phyloP scores from a whole-genome alignment of 2,797 vertebrate genomes.

The Neosilurus hyrtlii region DNA sequence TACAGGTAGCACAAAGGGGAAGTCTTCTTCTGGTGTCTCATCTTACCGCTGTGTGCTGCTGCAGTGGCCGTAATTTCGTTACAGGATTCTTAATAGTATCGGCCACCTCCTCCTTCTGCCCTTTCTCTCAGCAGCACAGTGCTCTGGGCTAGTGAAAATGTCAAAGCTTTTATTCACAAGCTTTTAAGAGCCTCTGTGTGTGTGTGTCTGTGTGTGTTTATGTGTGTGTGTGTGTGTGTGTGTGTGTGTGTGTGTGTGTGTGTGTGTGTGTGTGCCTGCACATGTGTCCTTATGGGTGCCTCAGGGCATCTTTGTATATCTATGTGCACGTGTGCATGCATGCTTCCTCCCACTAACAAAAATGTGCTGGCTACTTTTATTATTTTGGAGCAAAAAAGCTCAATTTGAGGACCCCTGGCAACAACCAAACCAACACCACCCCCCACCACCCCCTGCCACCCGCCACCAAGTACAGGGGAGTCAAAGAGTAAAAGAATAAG shows the following conservation, averaged over 20 bases:
- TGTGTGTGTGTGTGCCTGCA: constrained; percentile 30
- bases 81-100: constrained; percentile 39
- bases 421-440: too few species aligned
- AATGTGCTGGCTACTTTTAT: neutral
- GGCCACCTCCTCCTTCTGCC: constrained; percentile 39
- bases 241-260: constrained; percentile 15
- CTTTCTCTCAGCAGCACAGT: constrained; percentile 42
- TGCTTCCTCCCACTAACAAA: constrained; percentile 27
- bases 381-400: constrained; percentile 16
- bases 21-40: neutral
- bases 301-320: constrained; percentile 16
- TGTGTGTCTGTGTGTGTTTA: constrained; percentile 20
- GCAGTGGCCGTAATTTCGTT: constrained; percentile 46
- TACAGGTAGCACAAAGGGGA: constrained; percentile 15
- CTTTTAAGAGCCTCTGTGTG: constrained; percentile 68
- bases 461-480: neutral
- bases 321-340: neutral
- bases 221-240: constrained; percentile 32
- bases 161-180: constrained; percentile 76
- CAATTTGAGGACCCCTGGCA: neutral
- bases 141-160: constrained; percentile 66
- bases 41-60: constrained; percentile 31
- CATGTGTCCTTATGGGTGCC: constrained; percentile 21
- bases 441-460: too few species aligned
- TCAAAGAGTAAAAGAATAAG: constrained; percentile 11